Evolutionary conservation across 2,888 invertebrate species (phyloP), one percentile per base, ranked within the genome.

Genomic region (Anarsia innoxiella): DNA sequence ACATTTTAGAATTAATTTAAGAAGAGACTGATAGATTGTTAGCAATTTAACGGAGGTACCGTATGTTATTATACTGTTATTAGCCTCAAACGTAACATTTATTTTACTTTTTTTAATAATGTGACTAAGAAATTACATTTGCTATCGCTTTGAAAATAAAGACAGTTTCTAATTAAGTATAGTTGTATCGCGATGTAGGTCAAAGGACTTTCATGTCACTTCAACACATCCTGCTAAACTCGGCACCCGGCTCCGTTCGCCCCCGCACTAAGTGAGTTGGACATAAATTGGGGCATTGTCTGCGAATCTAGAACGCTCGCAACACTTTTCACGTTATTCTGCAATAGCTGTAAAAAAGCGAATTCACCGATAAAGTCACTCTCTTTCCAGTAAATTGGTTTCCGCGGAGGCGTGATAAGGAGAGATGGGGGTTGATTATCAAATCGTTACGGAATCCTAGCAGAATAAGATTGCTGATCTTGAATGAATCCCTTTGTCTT

Each of bases 231-330:
- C 59, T 61, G 13, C 34, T 15, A 4, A 15, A 27, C 13, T 12
- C 6, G 26, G 42, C 42, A 48, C 47, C 47, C 53, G 14, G 34
- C 15, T 57, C 56, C 61, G 14, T n/a, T 61, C 65, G 63, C 61
- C 74, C 68, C 77, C 77, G 53, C 66, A 71, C 73, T 80, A 80
- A 83, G 77, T 82, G 83, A 83, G 82, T 83, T 78, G 82, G 80
- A 72, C 82, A 80, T 82, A 83, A 84, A 84, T 83, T 84, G 76
- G 84, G 78, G 73, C 83, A 83, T 83, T 84, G 84, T 84, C 82
- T 82, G 82, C 66, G 78, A 77, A 83, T 76, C 84, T 82, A 71
- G 83, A 33, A 74, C 82, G 70, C 66, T 74, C 69, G 71, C 66
- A 57, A 54, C 67, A 70, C 71, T 70, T 69, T n/a, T 55, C 58